A percentile compares a stretch with the other conserved stretches of the same genome.
Evolutionary conservation across 2,797 vertebrate species (phyloP).

Genomic region (Pteropus rufus): DNA sequence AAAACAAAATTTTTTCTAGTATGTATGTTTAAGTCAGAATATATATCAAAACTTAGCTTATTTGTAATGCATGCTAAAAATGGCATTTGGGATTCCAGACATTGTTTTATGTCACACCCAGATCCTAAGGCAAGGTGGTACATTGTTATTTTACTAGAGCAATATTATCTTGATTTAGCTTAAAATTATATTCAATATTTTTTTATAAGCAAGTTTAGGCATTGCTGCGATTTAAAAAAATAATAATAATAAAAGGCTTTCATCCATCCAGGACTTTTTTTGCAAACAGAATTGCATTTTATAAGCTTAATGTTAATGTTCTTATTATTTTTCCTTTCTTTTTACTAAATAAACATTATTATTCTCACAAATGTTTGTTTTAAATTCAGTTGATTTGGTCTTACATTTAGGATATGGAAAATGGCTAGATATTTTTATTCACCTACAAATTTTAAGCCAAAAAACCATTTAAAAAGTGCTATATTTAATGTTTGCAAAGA

Average conservation of each 20-base stretch:
- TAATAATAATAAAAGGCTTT: background rate
- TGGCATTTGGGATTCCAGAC: background rate
- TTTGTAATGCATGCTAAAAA: background rate
- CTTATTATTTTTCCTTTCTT: background rate
- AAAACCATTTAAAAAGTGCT: background rate
- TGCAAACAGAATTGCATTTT: background rate
- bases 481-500: constrained; percentile 22
- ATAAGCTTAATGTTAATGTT: background rate
- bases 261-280: background rate
- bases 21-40: background rate
- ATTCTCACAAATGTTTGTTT: constrained; percentile 6
- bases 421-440: background rate
- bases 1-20: background rate
- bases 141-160: background rate
- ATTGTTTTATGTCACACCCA: background rate
- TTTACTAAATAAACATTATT: background rate
- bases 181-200: background rate
- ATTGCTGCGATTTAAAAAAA: background rate
- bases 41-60: background rate
- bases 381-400: background rate
- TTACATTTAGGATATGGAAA: background rate
- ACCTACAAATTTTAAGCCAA: constrained; percentile 24
- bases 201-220: background rate
- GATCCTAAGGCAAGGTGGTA: background rate
- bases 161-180: background rate